Base-by-base conservation (phyloP, 2,888 invertebrate genomes). In the Mythimna impura region DNA sequence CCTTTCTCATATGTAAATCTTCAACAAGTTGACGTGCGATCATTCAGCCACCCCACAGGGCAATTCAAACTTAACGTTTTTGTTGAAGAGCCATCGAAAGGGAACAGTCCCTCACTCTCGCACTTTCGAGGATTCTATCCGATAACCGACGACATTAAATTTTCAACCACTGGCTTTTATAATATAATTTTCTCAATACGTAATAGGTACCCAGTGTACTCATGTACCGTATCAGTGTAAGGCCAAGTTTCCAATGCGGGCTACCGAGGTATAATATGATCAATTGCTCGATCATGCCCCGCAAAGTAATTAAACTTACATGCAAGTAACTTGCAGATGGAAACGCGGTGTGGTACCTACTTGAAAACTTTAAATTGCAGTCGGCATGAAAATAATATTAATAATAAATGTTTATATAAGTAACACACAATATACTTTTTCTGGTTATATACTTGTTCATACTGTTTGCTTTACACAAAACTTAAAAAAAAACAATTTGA, bases 1-100 rank as follows among this genome's bases (percentile, higher is more conserved):
- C 7, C 54, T 69, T 50, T 76, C 50, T 17, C 30, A 25, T 76
- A 71, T 66, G 25, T 70, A 57, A 76, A 66, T 63, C 20, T 73
- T 71, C 64, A 64, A 69, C 66, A 58, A 68, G 34, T 76, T 61
- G 60, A 68, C 58, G 25, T 54, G 66, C 55, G 52, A 62, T 62
- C 60, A 55, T 55, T 55, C 40, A 62, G 9, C 30, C 64, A 40
- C 40, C 60, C 34, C 25, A 55, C 80, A 80, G 47, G 73, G 71
- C 74, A 75, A 86, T 85, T 73, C 78, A 86, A 88, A 84, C 84
- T 87, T 76, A 79, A 77, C 82, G 86, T 87, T 89, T 88, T 87
- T 79, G 76, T 78, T 85, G 71, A 70, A 89, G 87, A 76, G 81
- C 78, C 81, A 83, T 88, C 73, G 77, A 86, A 73, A 74, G 72